phyloP scores from a whole-genome alignment of 2,113 vertebrate species.

The Tachysurus vachellii region DNA sequence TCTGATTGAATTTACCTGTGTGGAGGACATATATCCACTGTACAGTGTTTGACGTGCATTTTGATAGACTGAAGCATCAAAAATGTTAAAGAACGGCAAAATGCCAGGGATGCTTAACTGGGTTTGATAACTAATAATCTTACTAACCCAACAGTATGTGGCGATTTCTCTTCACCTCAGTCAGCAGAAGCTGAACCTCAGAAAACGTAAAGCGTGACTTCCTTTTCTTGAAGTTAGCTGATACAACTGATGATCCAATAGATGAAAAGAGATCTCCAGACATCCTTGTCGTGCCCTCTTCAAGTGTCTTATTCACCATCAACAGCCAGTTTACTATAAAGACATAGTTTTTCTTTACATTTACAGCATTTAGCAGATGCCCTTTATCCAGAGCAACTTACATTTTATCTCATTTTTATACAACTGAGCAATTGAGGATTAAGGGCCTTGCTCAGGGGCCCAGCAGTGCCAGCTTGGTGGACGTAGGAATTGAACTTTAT shows the following conservation, averaged over 20 bases:
- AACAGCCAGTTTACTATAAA: neutral
- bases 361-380: too few relatives aligned
- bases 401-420: too few relatives aligned
- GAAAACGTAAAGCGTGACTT: constrained; percentile 62
- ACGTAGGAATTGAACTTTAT: too few relatives aligned
- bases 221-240: constrained; percentile 57
- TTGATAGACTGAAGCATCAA: neutral
- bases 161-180: constrained; percentile 59
- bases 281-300: constrained; percentile 38
- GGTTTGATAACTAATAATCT: neutral
- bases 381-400: too few relatives aligned
- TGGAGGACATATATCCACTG: neutral
- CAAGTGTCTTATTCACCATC: neutral
- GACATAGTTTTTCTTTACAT: neutral
- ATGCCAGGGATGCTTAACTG: neutral
- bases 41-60: neutral
- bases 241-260: constrained; percentile 28
- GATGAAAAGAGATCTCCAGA: constrained; percentile 47
- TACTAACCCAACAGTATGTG: constrained; percentile 61
- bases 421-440: too few relatives aligned
- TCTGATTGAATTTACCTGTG: constrained; percentile 76
- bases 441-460: too few relatives aligned
- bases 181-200: constrained; percentile 61
- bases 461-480: too few relatives aligned
- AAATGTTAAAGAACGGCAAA: neutral